Conservation (phyloP, 2,113 vertebrate species). For the Sturnus vulgaris region DNA sequence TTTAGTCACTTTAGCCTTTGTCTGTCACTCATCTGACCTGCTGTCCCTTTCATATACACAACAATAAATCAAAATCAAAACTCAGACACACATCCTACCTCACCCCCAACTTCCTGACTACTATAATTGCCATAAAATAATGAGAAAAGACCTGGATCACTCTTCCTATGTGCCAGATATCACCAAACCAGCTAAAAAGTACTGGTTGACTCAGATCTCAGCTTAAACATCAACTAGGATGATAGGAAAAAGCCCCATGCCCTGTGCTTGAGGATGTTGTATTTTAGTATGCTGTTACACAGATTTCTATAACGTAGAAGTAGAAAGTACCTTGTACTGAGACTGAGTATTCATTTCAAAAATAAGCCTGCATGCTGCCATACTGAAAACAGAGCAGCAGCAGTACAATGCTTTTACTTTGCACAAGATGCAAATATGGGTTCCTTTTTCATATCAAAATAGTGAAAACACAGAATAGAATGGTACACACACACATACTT, state of each 20-base stretch:
- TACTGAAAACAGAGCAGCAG: background rate
- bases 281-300: background rate
- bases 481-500: background rate
- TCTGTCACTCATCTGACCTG: background rate
- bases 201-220: background rate
- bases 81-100: background rate
- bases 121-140: background rate
- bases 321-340: background rate
- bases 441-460: background rate
- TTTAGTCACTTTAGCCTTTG: background rate
- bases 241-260: background rate
- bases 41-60: background rate
- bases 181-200: background rate
- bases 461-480: background rate
- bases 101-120: background rate
- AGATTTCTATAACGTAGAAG: background rate
- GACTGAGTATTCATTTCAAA: background rate
- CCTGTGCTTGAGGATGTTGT: background rate
- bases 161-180: background rate
- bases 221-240: background rate
- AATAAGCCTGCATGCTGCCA: background rate
- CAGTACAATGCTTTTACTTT: background rate
- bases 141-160: background rate
- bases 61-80: background rate
- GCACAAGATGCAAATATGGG: background rate